Base-by-base conservation (phyloP, 2,113 vertebrate species). In the Pseudolaguvia tuberculata region DNA sequence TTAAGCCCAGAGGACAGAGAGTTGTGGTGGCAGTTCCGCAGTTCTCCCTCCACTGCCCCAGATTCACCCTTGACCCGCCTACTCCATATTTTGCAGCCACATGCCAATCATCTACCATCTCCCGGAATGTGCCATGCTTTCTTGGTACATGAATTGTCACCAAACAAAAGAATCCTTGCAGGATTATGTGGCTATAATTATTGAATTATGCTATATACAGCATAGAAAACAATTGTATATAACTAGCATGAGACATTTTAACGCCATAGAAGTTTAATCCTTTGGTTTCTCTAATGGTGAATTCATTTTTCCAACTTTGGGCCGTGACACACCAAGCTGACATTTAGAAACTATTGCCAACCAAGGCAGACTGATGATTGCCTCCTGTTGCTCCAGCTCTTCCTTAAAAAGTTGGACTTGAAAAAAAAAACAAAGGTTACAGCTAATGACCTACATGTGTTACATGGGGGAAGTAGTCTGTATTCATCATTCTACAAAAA, bases 1-100 rank as follows among this genome's bases (percentile, higher is more conserved):
- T 84, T 55, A 81, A 85, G 83, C 85, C 89, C 84, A 76, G 79
- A 87, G 87, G 87, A 89, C 84, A 86, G 77, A 76, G 84, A 70
- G 63, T 84, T 80, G 82, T 70, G 61, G 73, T 76, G 81, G 59
- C 73, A 59, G 62, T 56, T 67, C 74, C 42, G 57, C 45, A 68
- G n/a, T 68, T 56, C 73, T 73, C 71, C 81, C 59, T 69, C 31
- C 23, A 65, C 61, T 73, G 65, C 78, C 70, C 72, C 61, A 39
- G 75, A 66, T 58, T 65, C 61, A 47, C 73, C 77, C 74, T 72
- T 81, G 77, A 81, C 80, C 77, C 48, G 39, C 66, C 47, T 42
- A 70, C 57, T 69, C 73, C 56, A 65, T 18, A 14, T 63, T 13
- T 14, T 42, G 12, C 62, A 70, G 42, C 69, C 57, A 52, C 29